Percentiles rank a stretch among this genome's conserved stretches.
Evolutionary conservation across 2,113 vertebrate species (phyloP).

Genomic region (Engraulis encrasicolus): DNA sequence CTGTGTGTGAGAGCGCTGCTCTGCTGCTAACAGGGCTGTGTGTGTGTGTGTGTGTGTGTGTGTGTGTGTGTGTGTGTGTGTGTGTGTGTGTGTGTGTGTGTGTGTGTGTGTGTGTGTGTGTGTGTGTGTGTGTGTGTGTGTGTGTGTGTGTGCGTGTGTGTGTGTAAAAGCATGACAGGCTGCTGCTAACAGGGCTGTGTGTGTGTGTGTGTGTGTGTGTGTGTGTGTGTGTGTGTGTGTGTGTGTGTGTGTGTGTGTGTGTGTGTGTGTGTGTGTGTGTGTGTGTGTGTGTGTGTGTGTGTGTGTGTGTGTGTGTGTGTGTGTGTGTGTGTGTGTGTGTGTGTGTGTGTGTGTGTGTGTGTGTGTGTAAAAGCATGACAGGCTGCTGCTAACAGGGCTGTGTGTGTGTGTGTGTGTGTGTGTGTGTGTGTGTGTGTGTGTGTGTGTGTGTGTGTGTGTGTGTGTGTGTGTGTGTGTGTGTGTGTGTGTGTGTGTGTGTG

Average conservation of each 20-base stretch:
- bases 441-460: not conserved
- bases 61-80: not conserved
- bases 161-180: too few relatives aligned
- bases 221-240: not conserved
- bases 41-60: not conserved
- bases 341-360: not conserved
- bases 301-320: not conserved
- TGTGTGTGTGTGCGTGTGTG: not conserved
- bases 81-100: not conserved
- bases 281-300: not conserved
- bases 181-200: not conserved
- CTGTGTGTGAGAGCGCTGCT: too few relatives aligned
- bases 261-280: not conserved
- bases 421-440: not conserved
- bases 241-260: not conserved
- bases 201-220: slow-evolving; percentile 4
- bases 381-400: too few relatives aligned
- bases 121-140: too few relatives aligned
- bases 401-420: not conserved
- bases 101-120: too few relatives aligned
- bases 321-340: not conserved
- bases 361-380: too few relatives aligned
- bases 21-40: not conserved
- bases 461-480: not conserved
- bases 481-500: slow-evolving; percentile 14